These are phyloP conservation scores for Prionailurus bengalensis DNA, from an alignment of 2,113 vertebrate species.

Conservation along the genomic window DNA sequence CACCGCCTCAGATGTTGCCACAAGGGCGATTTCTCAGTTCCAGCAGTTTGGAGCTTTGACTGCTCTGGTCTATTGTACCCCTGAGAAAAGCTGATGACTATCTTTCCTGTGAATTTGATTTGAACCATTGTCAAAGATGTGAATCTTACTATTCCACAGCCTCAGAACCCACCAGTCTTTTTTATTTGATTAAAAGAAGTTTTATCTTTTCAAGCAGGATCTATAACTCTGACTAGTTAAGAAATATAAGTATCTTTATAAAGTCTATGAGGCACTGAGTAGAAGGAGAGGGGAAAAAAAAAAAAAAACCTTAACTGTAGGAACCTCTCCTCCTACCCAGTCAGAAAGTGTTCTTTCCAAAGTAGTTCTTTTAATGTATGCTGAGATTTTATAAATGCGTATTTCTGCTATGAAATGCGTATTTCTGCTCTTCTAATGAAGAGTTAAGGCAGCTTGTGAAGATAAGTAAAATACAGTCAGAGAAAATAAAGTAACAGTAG, in stretches of 20 bases:
- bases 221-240: neutral
- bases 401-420: neutral
- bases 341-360: slow-evolving; percentile 5
- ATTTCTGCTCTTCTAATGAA: neutral
- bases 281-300: neutral
- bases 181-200: slow-evolving; percentile 58
- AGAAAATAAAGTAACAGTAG: neutral
- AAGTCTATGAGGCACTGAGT: neutral
- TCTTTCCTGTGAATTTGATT: neutral
- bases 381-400: neutral
- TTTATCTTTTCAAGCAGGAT: slow-evolving; percentile 49
- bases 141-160: slow-evolving; percentile 1
- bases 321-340: neutral
- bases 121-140: slow-evolving; percentile 31
- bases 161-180: neutral
- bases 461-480: neutral
- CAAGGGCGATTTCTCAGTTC: neutral
- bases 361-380: neutral
- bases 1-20: neutral
- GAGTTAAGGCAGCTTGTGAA: neutral
- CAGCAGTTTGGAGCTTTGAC: neutral
- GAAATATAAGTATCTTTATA: neutral
- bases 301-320: neutral
- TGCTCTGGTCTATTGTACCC: neutral
- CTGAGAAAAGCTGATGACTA: neutral